Percentiles rank a stretch among this genome's conserved stretches.
These are phyloP conservation scores for Proales similis DNA, from an alignment of 1,140 invertebrate species.

Conservation along the genomic window DNA sequence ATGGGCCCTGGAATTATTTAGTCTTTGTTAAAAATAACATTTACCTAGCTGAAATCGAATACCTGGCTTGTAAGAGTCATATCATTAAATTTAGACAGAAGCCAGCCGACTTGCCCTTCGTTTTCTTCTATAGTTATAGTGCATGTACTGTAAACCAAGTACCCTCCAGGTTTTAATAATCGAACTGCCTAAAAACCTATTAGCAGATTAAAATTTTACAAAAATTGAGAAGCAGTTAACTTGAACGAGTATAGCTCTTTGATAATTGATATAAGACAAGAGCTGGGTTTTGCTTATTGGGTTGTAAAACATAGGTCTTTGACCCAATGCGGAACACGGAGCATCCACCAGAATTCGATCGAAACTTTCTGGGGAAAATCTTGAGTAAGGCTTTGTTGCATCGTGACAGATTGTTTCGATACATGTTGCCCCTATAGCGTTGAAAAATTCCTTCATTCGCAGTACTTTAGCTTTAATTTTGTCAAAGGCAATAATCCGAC, in stretches of 20 bases:
- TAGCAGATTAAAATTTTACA: neutral
- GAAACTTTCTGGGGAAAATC: slow-evolving; percentile 73
- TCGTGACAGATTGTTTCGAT: slow-evolving; percentile 81
- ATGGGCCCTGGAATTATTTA: too few relatives aligned
- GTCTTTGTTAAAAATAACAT: neutral
- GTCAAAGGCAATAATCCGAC: slow-evolving; percentile 93
- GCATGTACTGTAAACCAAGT: slow-evolving; percentile 96
- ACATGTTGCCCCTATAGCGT: slow-evolving; percentile 88
- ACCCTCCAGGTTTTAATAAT: slow-evolving; percentile 62
- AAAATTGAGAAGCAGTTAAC: neutral
- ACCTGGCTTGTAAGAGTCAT: slow-evolving; percentile 7
- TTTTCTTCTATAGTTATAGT: slow-evolving; percentile 96
- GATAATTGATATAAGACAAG: slow-evolving; percentile 16
- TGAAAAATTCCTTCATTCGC: slow-evolving; percentile 89
- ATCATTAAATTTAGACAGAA: slow-evolving; percentile 5
- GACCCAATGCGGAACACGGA: slow-evolving; percentile 70
- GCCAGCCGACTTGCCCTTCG: slow-evolving; percentile 84
- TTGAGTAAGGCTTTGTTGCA: slow-evolving; percentile 72
- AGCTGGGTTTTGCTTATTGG: neutral
- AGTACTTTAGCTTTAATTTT: slow-evolving; percentile 79
- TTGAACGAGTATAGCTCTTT: neutral
- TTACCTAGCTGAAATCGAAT: neutral
- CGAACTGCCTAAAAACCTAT: slow-evolving; percentile 19
- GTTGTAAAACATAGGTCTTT: slow-evolving; percentile 26
- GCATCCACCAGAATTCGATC: slow-evolving; percentile 93